Conservation (phyloP, 1,140 invertebrate genomes). For the Acromyrmex charruanus region DNA sequence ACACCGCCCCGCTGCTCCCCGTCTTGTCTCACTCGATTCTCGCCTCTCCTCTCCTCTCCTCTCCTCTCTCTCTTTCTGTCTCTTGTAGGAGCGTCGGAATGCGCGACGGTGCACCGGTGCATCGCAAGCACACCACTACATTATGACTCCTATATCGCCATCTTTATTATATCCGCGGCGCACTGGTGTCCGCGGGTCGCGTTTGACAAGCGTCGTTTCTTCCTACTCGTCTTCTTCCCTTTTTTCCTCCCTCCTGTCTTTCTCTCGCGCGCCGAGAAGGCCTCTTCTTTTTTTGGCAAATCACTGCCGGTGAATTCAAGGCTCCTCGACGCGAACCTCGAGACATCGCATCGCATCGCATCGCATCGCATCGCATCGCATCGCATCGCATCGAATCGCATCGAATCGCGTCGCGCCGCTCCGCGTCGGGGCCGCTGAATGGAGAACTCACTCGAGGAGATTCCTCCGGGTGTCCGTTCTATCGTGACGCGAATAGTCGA, state of each 20-base stretch:
- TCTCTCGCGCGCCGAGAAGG: conserved; percentile 42
- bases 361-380: neutral
- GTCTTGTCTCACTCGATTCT: conserved; percentile 62
- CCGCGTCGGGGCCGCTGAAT: conserved; percentile 39
- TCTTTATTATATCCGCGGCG: conserved; percentile 85
- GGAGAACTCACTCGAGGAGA: conserved; percentile 47
- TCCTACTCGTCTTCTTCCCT: conserved; percentile 53
- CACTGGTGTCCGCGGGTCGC: conserved; percentile 73
- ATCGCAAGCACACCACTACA: conserved; percentile 82
- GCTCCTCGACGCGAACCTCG: conserved; percentile 32
- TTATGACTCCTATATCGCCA: conserved; percentile 86
- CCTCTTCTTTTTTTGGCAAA: conserved; percentile 63
- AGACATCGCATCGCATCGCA: conserved; percentile 1
- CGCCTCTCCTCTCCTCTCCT: conserved; percentile 26
- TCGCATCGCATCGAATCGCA: neutral
- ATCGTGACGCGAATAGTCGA: conserved; percentile 44
- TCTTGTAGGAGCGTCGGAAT: conserved; percentile 81
- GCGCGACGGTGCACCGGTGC: conserved; percentile 78
- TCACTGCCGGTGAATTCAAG: conserved; percentile 59
- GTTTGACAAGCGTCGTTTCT: conserved; percentile 79
- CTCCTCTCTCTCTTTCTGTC: conserved; percentile 6
- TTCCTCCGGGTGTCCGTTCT: conserved; percentile 39
- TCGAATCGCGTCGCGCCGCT: neutral
- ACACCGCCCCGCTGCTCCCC: conserved; percentile 56
- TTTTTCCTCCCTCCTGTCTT: conserved; percentile 27